Conservation (phyloP, 1,140 invertebrate genomes). For the Drosophila eugracilis region DNA sequence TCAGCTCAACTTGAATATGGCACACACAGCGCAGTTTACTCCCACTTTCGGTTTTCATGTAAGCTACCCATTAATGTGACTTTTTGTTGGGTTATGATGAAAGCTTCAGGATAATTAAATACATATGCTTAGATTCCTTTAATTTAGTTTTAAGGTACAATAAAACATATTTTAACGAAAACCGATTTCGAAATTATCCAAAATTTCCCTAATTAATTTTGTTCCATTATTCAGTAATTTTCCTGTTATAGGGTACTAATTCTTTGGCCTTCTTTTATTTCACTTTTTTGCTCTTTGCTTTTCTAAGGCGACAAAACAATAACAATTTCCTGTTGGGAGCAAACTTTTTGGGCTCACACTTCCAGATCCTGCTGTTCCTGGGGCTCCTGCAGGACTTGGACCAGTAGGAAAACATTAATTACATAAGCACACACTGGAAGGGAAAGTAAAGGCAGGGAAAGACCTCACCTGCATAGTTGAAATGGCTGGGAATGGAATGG, state of each 20-base stretch:
- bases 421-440: constrained; percentile 51
- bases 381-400: constrained; percentile 6
- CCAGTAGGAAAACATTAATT: constrained; percentile 71
- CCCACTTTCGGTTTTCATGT: constrained; percentile 23
- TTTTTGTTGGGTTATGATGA: background rate
- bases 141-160: no score
- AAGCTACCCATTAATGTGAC: background rate
- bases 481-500: constrained; percentile 4
- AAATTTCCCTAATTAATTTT: no score
- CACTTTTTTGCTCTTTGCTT: constrained; percentile 10
- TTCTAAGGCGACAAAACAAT: constrained; percentile 73
- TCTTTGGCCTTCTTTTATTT: background rate
- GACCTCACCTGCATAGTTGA: constrained; percentile 32
- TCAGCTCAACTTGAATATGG: constrained; percentile 48
- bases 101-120: no score
- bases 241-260: background rate
- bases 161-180: no score
- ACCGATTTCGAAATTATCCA: background rate
- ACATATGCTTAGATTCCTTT: no score
- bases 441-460: background rate
- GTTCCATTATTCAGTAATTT: background rate
- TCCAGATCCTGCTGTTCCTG: constrained; percentile 20
- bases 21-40: constrained; percentile 31
- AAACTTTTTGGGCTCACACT: constrained; percentile 66
- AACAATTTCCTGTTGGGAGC: constrained; percentile 66